A percentile compares a stretch with the other conserved stretches of the same genome.
Conservation (phyloP, 2,797 vertebrate genomes). For the Protosalanx chinensis region DNA sequence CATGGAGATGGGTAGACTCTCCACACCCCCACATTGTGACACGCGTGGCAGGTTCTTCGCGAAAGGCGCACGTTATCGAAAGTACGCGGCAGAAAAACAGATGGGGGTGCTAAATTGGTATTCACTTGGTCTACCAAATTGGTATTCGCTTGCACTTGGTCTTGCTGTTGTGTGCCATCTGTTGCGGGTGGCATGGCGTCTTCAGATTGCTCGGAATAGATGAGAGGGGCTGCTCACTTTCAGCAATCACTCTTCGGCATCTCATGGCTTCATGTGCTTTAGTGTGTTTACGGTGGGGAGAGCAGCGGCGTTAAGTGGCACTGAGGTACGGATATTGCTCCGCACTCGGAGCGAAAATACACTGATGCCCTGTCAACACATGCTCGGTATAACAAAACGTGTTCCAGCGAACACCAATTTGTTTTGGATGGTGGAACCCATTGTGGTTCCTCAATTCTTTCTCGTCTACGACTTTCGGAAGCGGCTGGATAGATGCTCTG, state of each 20-base stretch:
- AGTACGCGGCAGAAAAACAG: conserved; percentile 62
- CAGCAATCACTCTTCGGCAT: conserved; percentile 43
- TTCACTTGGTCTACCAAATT: conserved; percentile 53
- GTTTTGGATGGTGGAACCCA: no score
- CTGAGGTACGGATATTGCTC: conserved; percentile 25
- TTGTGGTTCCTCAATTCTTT: no score
- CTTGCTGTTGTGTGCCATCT: conserved; percentile 67
- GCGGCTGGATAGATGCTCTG: conserved; percentile 11
- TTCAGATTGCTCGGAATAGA: conserved; percentile 60
- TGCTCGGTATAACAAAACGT: neutral
- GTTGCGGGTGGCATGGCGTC: conserved; percentile 59
- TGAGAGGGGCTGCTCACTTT: conserved; percentile 46
- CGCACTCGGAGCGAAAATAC: neutral
- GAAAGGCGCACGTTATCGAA: conserved; percentile 49
- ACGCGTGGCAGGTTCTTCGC: conserved; percentile 25
- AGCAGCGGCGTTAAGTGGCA: conserved; percentile 42
- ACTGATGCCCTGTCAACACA: neutral
- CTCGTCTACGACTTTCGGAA: no score
- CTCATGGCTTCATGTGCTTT: conserved; percentile 28
- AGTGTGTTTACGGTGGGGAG: conserved; percentile 34
- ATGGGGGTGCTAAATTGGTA: conserved; percentile 67
- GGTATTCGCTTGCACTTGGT: conserved; percentile 22
- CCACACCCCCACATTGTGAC: conserved; percentile 19
- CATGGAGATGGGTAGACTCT: conserved; percentile 34
- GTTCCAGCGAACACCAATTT: no score